A percentile compares a stretch with the other conserved stretches of the same genome.
These are phyloP conservation scores for Eulemur macaco DNA, from an alignment of 2,113 vertebrate genomes.

Conservation along the genomic window DNA sequence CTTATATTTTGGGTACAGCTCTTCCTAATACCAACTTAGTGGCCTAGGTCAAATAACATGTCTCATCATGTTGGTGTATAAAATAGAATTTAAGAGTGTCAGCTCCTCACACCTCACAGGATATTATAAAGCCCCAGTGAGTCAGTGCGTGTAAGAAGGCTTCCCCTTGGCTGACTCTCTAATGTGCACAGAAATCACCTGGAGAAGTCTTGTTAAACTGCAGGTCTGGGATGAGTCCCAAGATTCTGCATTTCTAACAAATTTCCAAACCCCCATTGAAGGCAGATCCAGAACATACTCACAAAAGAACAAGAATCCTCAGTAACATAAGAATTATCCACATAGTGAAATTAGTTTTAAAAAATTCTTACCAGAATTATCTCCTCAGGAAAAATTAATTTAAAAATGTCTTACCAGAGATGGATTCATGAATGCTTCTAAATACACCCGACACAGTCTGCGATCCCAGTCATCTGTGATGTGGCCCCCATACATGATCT, in stretches of 20 bases:
- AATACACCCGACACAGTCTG: conserved; percentile 85
- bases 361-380: background rate
- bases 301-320: background rate
- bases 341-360: background rate
- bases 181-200: background rate
- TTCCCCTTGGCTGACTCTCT: background rate
- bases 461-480: conserved; percentile 87
- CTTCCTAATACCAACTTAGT: background rate
- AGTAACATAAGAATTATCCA: background rate
- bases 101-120: background rate
- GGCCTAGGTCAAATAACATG: background rate
- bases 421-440: conserved; percentile 88
- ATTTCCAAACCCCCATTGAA: background rate
- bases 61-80: background rate
- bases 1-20: background rate
- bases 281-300: background rate
- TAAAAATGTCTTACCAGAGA: conserved; percentile 83
- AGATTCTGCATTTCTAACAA: background rate
- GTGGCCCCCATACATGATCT: conserved; percentile 90
- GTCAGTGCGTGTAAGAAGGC: fast-evolving
- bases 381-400: background rate
- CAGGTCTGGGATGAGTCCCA: too few species aligned
- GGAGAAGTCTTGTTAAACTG: background rate
- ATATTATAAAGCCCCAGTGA: background rate
- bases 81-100: too few species aligned